A percentile compares a stretch with the other conserved stretches of the same genome.
Conservation (phyloP, 2,113 vertebrate species). For the Epinephelus fuscoguttatus region DNA sequence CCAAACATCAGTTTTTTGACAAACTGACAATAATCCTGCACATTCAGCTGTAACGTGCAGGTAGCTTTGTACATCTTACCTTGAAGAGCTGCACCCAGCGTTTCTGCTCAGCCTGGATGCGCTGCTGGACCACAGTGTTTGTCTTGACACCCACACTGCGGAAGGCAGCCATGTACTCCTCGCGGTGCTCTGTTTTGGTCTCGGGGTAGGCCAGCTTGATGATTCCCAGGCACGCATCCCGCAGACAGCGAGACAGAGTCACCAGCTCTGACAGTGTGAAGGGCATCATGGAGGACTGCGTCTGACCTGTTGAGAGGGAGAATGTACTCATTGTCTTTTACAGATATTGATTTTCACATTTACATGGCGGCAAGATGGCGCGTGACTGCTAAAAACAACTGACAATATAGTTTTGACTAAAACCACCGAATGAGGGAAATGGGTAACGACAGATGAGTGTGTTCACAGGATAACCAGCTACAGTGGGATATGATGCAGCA, state of each 20-base stretch:
- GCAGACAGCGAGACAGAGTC: constrained; percentile 92
- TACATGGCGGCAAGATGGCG: constrained; percentile 3
- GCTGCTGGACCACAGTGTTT: constrained; percentile 90
- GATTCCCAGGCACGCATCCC: constrained; percentile 96
- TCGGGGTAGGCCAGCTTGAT: constrained; percentile 97
- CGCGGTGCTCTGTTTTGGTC: constrained; percentile 94
- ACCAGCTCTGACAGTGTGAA: constrained; percentile 94
- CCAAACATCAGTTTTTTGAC: not conserved
- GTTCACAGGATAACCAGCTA: not conserved
- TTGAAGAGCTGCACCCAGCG: constrained; percentile 98
- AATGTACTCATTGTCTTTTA: constrained; percentile 34
- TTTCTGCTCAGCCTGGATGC: constrained; percentile 94
- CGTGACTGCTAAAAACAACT: constrained; percentile 26
- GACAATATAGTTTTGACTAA: not conserved
- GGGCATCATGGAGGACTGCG: constrained; percentile 96
- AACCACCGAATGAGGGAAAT: not conserved
- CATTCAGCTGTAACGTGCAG: not conserved
- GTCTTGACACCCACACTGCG: constrained; percentile 93
- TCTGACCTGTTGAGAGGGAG: constrained; percentile 84
- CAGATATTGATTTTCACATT: constrained; percentile 65
- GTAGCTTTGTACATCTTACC: constrained; percentile 76
- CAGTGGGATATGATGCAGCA: no score
- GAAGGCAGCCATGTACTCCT: constrained; percentile 94
- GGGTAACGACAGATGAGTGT: not conserved
- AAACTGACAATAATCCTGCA: not conserved